phyloP scores from a whole-genome alignment of 1,140 invertebrate species.

The Temnothorax curvispinosus region DNA sequence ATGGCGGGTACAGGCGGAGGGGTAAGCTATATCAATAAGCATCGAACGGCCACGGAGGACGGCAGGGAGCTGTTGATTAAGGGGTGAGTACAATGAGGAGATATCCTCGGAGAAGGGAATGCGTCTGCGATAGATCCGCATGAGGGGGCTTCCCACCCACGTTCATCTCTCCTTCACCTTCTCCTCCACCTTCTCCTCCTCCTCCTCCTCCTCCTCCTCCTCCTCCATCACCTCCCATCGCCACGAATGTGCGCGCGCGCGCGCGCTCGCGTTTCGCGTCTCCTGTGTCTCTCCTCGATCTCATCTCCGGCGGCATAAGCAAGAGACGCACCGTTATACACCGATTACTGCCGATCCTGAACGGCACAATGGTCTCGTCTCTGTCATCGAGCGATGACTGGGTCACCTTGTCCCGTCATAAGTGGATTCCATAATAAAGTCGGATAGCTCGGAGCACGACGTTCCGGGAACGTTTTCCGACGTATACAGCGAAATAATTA shows the following conservation, averaged over 20 bases:
- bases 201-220: not conserved
- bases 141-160: constrained; percentile 62
- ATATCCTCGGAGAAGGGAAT: constrained; percentile 75
- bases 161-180: constrained; percentile 36
- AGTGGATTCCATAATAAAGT: constrained; percentile 65
- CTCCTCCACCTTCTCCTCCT: not conserved
- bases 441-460: constrained; percentile 17
- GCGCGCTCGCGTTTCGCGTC: not conserved
- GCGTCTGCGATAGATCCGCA: constrained; percentile 75
- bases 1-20: constrained; percentile 19
- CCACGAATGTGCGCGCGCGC: not conserved
- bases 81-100: constrained; percentile 74
- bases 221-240: not conserved
- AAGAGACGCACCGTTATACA: constrained; percentile 71
- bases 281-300: constrained; percentile 68
- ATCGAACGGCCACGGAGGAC: constrained; percentile 78
- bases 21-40: constrained; percentile 80
- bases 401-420: constrained; percentile 73
- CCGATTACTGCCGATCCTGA: constrained; percentile 72
- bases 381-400: constrained; percentile 71
- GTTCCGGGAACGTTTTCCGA: not conserved
- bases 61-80: constrained; percentile 82
- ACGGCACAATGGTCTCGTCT: constrained; percentile 66
- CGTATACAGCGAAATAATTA: not conserved
- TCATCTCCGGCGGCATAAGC: constrained; percentile 62